Evolutionary conservation across 2,113 vertebrate genomes (phyloP), one percentile per base, ranked within the genome.

Genomic region (Picathartes gymnocephalus): DNA sequence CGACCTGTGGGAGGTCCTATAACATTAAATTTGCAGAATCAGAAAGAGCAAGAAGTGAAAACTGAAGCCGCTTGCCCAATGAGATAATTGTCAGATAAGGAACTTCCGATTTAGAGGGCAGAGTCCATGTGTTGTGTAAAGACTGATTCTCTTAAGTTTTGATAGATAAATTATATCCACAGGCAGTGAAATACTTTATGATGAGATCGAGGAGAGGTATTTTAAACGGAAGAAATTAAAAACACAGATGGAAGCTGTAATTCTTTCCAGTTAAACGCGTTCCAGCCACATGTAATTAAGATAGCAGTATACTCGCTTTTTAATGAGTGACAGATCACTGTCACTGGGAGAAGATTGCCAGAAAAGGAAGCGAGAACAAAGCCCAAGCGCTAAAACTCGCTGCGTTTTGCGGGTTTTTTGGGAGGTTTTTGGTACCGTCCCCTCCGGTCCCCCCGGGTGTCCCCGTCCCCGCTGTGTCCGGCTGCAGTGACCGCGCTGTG

Each of bases 171-270:
- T 84, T 88, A 9, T 25, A 86, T 51, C 79, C 72, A 79, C 21
- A 73, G 61, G 85, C 56, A 64, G 58, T 71, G 80, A 92, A 95
- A 94, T 82, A 60, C 72, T 93, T 92, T 42, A 60, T 9, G 5
- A 74, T 50, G 86, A 86, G 82, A 84, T 48, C 58, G 72, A 94
- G 65, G 60, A 93, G 90, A 92, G 53, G 44, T 68, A 86, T 94
- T 96, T 96, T 39, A 90, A 95, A 50, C 65, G 40, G 44, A 69
- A 96, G 90, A 94, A 88, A 95, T 94, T 88, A 92, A 96, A 95
- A 94, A 50, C 92, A 92, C 94, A 96, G 88, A 93, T 95, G 93
- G 92, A 94, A 95, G 82, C 90, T 76, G 65, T 94, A 97, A 93
- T 86, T 95, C 93, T 94, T 96, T 74, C 92, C 88, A 86, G 80